Evolutionary conservation across 2,797 vertebrate species (phyloP).

Genomic region (Rachycentron canadum): DNA sequence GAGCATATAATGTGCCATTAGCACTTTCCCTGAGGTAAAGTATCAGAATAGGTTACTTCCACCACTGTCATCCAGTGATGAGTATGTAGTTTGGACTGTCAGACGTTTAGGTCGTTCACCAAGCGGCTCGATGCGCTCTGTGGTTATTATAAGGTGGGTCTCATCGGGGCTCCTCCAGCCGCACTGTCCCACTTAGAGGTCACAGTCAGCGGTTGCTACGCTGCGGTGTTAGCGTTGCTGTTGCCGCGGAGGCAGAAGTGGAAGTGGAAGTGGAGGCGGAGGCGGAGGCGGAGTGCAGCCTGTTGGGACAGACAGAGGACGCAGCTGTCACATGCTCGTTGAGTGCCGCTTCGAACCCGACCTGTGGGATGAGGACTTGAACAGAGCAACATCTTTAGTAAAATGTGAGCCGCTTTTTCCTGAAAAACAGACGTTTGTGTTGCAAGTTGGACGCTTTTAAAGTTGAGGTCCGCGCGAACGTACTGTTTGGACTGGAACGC

Average conservation of each 20-base stretch:
- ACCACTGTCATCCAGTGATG: background rate
- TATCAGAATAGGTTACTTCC: background rate
- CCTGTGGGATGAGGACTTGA: constrained; percentile 16
- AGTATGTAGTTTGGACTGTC: background rate
- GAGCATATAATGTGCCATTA: background rate
- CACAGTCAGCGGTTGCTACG: constrained; percentile 59
- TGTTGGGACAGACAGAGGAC: constrained; percentile 73
- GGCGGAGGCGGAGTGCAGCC: constrained; percentile 62
- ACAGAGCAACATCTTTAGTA: background rate
- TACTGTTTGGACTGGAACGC: constrained; percentile 24
- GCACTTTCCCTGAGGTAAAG: no score
- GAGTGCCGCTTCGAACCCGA: constrained; percentile 16
- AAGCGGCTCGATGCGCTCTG: background rate
- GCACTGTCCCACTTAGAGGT: constrained; percentile 23
- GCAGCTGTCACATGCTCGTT: constrained; percentile 74
- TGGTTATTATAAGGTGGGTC: no score
- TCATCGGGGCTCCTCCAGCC: no score
- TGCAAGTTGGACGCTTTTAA: background rate
- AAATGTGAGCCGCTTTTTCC: constrained; percentile 11
- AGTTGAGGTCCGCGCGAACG: constrained; percentile 35
- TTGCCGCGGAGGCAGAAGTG: constrained; percentile 63
- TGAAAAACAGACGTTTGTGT: background rate
- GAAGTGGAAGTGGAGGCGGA: constrained; percentile 64
- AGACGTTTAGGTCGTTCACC: background rate
- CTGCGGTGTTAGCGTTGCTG: constrained; percentile 51